Evolutionary conservation across 2,888 invertebrate genomes (phyloP).

Genomic region (Drosophila helvetica): DNA sequence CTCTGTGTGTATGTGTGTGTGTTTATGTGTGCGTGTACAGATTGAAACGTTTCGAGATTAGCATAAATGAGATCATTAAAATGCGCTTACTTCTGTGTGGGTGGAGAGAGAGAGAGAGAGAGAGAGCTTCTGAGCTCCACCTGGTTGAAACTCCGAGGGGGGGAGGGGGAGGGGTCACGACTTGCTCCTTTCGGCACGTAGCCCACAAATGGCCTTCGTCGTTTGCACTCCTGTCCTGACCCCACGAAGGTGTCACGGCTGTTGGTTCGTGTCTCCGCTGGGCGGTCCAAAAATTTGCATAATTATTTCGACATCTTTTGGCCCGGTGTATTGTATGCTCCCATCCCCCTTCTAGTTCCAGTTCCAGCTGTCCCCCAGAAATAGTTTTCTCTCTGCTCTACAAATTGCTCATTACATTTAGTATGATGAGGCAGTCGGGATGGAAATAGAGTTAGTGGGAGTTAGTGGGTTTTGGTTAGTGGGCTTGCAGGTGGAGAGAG

Average conservation of each 20-base stretch:
- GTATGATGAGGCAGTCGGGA: constrained; percentile 55
- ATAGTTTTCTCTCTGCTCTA: constrained; percentile 19
- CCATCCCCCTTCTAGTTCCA: neutral
- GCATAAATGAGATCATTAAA: constrained; percentile 80
- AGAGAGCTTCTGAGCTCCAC: neutral
- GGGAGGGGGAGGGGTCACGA: constrained; percentile 43
- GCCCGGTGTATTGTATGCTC: neutral
- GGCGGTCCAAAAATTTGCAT: constrained; percentile 62
- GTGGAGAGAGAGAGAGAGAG: constrained; percentile 10
- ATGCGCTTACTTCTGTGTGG: constrained; percentile 75
- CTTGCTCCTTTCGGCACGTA: constrained; percentile 68
- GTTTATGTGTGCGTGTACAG: constrained; percentile 63
- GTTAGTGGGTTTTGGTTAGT: neutral
- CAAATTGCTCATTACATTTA: constrained; percentile 65
- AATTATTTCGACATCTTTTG: constrained; percentile 67
- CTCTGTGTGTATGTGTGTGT: constrained; percentile 25
- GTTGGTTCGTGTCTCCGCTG: constrained; percentile 69
- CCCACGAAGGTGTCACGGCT: constrained; percentile 53
- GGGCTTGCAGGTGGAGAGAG: neutral
- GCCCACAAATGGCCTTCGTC: constrained; percentile 67
- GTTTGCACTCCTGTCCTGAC: constrained; percentile 4
- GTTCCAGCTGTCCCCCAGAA: constrained; percentile 25
- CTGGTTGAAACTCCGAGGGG: constrained; percentile 4
- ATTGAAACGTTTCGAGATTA: constrained; percentile 72
- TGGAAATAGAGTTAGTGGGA: constrained; percentile 28